phyloP scores from a whole-genome alignment of 2,113 vertebrate genomes.

The Trogon surrucura region DNA sequence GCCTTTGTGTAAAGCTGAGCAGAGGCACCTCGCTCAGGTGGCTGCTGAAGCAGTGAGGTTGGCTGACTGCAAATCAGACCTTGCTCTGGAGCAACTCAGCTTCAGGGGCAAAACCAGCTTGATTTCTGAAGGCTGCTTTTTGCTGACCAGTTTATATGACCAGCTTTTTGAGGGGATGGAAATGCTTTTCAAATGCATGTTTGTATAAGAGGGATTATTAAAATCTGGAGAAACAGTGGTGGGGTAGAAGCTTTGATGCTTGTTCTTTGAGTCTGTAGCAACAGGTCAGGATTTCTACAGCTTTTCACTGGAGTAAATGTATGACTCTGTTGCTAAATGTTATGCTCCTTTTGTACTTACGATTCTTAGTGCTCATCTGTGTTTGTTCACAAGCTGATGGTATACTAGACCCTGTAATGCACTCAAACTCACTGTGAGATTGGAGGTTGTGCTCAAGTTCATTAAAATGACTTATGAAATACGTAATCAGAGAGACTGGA shows the following conservation, averaged over 20 bases:
- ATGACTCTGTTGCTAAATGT: neutral
- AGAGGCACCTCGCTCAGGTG: neutral
- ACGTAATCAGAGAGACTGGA: neutral
- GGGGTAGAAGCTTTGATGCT: neutral
- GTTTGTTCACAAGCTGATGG: neutral
- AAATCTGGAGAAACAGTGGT: neutral
- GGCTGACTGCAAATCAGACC: neutral
- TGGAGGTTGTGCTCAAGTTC: neutral
- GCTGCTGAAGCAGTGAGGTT: neutral
- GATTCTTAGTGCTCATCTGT: neutral
- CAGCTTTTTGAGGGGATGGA: neutral
- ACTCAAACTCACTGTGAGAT: neutral
- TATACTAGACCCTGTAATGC: neutral
- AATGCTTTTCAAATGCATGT: neutral
- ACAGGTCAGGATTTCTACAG: neutral
- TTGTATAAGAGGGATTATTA: neutral
- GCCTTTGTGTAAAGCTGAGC: neutral
- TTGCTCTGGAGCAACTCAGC: neutral
- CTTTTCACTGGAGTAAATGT: neutral
- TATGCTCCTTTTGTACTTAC: neutral
- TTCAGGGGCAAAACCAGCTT: neutral
- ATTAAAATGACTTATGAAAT: neutral
- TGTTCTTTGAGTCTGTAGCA: neutral
- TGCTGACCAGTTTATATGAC: neutral
- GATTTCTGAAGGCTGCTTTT: neutral